Base-by-base conservation (phyloP, 2,113 vertebrate species). In the Pyxicephalus adspersus region DNA sequence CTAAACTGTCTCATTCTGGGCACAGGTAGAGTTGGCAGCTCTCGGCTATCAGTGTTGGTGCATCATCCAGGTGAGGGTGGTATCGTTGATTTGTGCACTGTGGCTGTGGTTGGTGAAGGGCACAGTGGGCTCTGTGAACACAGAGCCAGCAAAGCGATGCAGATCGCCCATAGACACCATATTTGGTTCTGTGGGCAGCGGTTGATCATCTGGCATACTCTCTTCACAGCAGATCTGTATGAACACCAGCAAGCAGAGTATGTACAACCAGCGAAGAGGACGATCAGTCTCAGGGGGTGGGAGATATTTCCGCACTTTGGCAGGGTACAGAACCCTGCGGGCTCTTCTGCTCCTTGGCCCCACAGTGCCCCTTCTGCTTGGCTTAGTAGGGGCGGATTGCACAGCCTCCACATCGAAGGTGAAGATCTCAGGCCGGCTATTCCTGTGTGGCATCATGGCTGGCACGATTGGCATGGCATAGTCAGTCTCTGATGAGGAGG, bases 211-310 rank as follows among this genome's bases (percentile, higher is more conserved):
- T 0, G 54, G 54, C 5, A 34, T 51, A 3, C 4, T 58, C 22
- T 81, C 80, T 29, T 81, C 70, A 23, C 51, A 64, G 68, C 68
- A 81, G 50, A 81, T 58, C 70, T 81, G 80, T 7, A 65, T 28
- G 61, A 81, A 64, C 16, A 81, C 50, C n/a, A 72, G 5, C 3
- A 81, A 29, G 67, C 70, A 65, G 7, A 75, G 70, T 22, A 55
- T 18, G 70, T 74, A 81, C 16, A 81, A 20, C 60, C 68, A 74
- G 52, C 80, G 80, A 50, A 74, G 61, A 22, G 80, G 60, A 8
- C 50, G 50, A 51, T 81, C 80, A 5, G 61, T 73, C 50, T 65
- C 29, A 0, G 70, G 70, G 28, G 61, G 28, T 1, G 80, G 80
- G 9, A 74, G 60, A 61, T 65, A 74, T 11, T 71, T 25, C n/a